Evolutionary conservation across 2,113 vertebrate species (phyloP).

Genomic region (Macrotus californicus): DNA sequence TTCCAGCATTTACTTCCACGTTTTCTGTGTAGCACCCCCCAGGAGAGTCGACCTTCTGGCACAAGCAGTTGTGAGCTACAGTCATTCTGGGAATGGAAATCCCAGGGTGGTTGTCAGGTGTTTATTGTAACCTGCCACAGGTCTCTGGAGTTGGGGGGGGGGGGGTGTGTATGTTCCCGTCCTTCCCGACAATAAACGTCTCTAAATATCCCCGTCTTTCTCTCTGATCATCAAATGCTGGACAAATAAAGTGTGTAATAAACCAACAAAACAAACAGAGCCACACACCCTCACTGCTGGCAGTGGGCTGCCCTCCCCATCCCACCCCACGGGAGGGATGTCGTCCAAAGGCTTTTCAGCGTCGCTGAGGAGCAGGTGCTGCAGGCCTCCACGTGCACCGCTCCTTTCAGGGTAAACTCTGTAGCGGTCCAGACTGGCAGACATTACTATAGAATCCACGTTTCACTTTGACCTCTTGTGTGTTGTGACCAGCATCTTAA

Average conservation of each 20-base stretch:
- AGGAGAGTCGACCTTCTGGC: background rate
- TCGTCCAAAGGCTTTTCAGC: background rate
- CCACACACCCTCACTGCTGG: accelerated
- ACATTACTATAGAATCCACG: accelerated
- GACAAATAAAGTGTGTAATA: background rate
- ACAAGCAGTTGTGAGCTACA: accelerated
- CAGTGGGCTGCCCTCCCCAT: background rate
- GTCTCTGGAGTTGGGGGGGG: accelerated
- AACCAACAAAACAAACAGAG: background rate
- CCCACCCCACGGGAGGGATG: accelerated
- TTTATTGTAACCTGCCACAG: background rate
- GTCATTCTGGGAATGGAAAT: background rate
- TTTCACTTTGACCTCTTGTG: accelerated
- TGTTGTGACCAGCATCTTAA: background rate
- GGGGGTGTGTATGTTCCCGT: accelerated
- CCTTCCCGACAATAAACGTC: background rate
- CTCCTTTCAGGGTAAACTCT: background rate
- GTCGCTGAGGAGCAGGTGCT: background rate
- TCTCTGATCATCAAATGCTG: background rate
- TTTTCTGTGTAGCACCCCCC: background rate
- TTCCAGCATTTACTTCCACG: background rate
- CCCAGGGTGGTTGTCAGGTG: background rate
- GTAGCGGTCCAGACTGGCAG: no score
- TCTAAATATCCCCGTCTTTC: background rate
- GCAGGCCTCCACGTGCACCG: accelerated